These are phyloP conservation scores for rat (Rattus norvegicus) DNA, from an alignment of 2,113 vertebrate genomes.

Conservation along the genomic window DNA sequence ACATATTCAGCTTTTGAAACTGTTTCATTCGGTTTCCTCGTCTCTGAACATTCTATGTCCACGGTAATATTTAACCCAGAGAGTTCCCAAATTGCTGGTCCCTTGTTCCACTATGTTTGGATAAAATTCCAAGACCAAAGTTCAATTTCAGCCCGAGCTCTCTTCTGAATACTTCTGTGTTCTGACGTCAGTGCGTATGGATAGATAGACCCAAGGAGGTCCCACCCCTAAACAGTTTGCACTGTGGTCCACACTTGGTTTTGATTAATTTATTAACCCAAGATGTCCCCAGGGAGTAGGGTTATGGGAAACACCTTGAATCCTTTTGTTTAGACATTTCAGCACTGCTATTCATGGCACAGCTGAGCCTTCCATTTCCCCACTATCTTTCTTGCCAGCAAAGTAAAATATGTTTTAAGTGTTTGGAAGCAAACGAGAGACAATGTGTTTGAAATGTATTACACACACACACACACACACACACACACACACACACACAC, in stretches of 20 bases:
- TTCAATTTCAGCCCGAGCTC: conserved; percentile 54
- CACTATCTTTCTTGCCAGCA: background rate
- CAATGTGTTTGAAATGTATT: conserved; percentile 3
- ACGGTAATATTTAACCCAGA: background rate
- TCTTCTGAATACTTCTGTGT: conserved; percentile 24
- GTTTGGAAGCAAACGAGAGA: conserved; percentile 31
- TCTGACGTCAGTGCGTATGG: background rate
- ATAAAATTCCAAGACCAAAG: background rate
- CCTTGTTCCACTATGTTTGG: background rate
- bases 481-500: background rate
- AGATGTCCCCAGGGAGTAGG: background rate
- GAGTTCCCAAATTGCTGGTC: background rate
- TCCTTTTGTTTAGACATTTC: conserved; percentile 50
- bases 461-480: background rate
- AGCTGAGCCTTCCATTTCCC: background rate
- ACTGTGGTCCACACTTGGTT: conserved; percentile 46
- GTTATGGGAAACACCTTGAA: conserved; percentile 52
- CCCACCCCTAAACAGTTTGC: conserved; percentile 52
- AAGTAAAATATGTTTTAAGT: conserved; percentile 40
- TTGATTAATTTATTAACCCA: conserved; percentile 65
- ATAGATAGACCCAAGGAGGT: background rate
- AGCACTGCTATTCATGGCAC: background rate
- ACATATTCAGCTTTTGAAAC: background rate
- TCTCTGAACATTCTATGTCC: background rate
- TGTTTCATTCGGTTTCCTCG: background rate